A percentile compares a stretch with the other conserved stretches of the same genome.
These are phyloP conservation scores for Drosophila parvula DNA, from an alignment of 1,140 invertebrate species.

Conservation along the genomic window DNA sequence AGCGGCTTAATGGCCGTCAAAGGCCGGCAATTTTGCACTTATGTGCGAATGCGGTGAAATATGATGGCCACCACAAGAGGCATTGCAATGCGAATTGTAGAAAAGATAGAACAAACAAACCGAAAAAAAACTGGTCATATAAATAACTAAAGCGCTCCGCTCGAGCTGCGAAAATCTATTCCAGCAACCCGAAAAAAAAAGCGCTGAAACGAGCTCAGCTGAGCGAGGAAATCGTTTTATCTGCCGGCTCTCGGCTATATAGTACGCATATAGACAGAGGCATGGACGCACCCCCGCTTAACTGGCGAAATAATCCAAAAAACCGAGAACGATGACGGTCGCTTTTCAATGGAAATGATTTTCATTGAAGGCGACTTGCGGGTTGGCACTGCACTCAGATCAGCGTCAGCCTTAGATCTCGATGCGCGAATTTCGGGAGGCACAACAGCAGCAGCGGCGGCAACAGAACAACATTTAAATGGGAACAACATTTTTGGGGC, in stretches of 20 bases:
- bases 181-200: slow-evolving; percentile 47
- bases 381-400: slow-evolving; percentile 12
- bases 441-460: slow-evolving; percentile 49
- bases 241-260: slow-evolving; percentile 49
- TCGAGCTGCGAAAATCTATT: slow-evolving; percentile 45
- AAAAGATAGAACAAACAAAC: neutral
- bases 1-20: slow-evolving; percentile 35
- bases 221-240: slow-evolving; percentile 58
- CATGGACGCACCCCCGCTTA: slow-evolving; percentile 24
- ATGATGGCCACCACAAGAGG: slow-evolving; percentile 36
- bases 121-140: slow-evolving; percentile 15
- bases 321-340: slow-evolving; percentile 47
- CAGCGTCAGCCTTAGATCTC: slow-evolving; percentile 13
- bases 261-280: slow-evolving; percentile 22
- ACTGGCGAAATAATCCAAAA: slow-evolving; percentile 61
- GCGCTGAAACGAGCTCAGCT: slow-evolving; percentile 43
- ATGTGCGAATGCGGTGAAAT: slow-evolving; percentile 39
- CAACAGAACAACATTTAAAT: slow-evolving; percentile 38
- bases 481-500: slow-evolving; percentile 13
- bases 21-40: slow-evolving; percentile 76
- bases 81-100: slow-evolving; percentile 29
- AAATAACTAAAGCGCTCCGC: slow-evolving; percentile 55
- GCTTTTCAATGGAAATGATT: slow-evolving; percentile 58
- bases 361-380: slow-evolving; percentile 37
- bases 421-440: slow-evolving; percentile 12